Evolutionary conservation across 2,888 invertebrate genomes (phyloP), one percentile per base, ranked within the genome.

Genomic region (Stenodera caucasica): DNA sequence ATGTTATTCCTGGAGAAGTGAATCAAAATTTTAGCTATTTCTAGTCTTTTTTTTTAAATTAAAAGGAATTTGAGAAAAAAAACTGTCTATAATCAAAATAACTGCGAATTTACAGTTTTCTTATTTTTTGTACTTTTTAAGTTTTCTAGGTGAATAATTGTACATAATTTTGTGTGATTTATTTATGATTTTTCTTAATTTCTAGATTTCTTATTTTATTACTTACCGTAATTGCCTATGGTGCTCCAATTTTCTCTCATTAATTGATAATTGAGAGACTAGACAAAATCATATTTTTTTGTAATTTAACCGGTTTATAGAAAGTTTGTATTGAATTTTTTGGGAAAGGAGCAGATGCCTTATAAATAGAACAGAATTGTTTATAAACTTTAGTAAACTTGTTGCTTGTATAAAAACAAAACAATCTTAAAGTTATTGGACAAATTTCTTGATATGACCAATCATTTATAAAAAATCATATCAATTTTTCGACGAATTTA

Each of bases 401-500:
- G 62, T 62, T 62, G 62, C 62, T 62, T 61, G 52, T 60, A 52
- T 26, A 55, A 2, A 52, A 35, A 15, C 14, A 37, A 26, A 49
- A 37, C 55, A 40, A 15, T n/a, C n/a, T n/a, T 32, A 18, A 21
- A 33, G 1, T n/a, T 7, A 32, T 35, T 53, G 53, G 53, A 35
- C 53, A 53, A 33, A 33, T 53, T 53, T 32, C 30, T 30, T 1
- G 53, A 35, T 53, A 53, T 53, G 53, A 53, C 50, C 32, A 61
- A 61, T 57, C 57, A 40, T n/a, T n/a, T 12, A 11, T 33, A 29
- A 30, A 49, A 53, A 45, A 12, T 45, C 60, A 61, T 61, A 61
- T 61, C 61, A 61, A n/a, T 29, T 37, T 61, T 61, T 61, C 49
- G 61, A 58, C 21, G n/a, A 26, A 29, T 61, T 61, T 61, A 58